phyloP scores from a whole-genome alignment of 1,140 invertebrate genomes.

The Neocloeon triangulifer region DNA sequence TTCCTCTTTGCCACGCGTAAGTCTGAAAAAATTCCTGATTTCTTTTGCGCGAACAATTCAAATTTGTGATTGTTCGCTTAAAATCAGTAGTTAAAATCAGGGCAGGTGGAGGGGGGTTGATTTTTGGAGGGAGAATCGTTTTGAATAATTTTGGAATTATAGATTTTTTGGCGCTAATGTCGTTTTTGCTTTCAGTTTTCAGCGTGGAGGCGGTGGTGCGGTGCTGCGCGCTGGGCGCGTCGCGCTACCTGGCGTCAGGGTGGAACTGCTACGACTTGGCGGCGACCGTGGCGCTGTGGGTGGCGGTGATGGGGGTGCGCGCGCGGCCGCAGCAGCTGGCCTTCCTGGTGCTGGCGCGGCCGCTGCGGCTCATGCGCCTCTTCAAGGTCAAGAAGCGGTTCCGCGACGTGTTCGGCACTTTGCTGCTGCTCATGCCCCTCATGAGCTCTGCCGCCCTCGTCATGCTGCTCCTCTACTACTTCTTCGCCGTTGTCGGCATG shows the following conservation, averaged over 20 bases:
- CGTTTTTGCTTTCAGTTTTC: slow-evolving; percentile 37
- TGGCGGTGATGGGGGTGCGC: slow-evolving; percentile 20
- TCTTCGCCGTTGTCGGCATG: slow-evolving; percentile 82
- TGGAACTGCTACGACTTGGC: slow-evolving; percentile 74
- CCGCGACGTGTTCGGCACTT: slow-evolving; percentile 69
- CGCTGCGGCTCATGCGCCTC: slow-evolving; percentile 36
- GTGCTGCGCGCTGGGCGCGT: slow-evolving; percentile 45
- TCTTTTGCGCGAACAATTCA: too few species aligned
- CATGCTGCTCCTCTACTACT: slow-evolving; percentile 73
- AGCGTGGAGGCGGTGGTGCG: slow-evolving; percentile 47
- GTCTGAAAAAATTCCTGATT: too few species aligned
- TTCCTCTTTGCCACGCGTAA: slow-evolving; percentile 42
- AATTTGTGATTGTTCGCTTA: too few species aligned
- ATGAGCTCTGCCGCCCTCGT: slow-evolving; percentile 57
- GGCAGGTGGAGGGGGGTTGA: too few species aligned
- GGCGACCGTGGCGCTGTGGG: slow-evolving; percentile 40
- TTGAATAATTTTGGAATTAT: background rate
- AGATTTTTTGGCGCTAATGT: background rate
- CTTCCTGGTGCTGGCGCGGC: slow-evolving; percentile 49
- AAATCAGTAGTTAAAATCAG: too few species aligned
- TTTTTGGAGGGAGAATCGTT: background rate
- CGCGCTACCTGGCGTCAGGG: slow-evolving; percentile 49
- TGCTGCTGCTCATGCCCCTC: slow-evolving; percentile 52
- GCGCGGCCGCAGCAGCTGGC: slow-evolving; percentile 39
- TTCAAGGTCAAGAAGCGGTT: slow-evolving; percentile 72